Percentiles rank a stretch among this genome's conserved stretches.
phyloP scores from a whole-genome alignment of 1,140 invertebrate species.

The Oppia nitens region DNA sequence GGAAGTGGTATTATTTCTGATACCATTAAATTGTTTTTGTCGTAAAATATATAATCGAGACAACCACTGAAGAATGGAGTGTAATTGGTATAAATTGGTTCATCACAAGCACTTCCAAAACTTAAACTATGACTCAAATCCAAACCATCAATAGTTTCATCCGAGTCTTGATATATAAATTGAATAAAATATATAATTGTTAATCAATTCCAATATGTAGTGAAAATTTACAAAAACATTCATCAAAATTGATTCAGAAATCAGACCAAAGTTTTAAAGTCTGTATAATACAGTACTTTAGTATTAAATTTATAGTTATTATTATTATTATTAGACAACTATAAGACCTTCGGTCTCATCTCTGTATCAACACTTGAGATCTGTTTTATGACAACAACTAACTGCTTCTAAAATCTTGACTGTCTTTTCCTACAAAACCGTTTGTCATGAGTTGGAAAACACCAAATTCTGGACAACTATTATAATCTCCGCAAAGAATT shows the following conservation, averaged over 20 bases:
- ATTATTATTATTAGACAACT: too few species aligned
- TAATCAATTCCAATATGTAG: background rate
- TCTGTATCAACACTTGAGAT: too few species aligned
- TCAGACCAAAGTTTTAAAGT: too few species aligned
- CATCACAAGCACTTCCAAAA: conserved; percentile 31
- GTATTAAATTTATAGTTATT: too few species aligned
- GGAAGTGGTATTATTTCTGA: conserved; percentile 51
- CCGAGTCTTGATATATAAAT: conserved; percentile 33
- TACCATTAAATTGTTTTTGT: conserved; percentile 15
- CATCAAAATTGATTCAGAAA: too few species aligned
- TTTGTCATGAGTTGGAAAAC: conserved; percentile 54
- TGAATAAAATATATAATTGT: conserved; percentile 3
- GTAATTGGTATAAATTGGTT: conserved; percentile 59
- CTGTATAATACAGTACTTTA: too few species aligned
- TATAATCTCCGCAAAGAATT: conserved; percentile 68
- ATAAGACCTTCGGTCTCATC: too few species aligned
- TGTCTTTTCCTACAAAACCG: conserved; percentile 39
- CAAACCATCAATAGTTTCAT: conserved; percentile 45
- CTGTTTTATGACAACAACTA: conserved; percentile 36
- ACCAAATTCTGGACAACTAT: conserved; percentile 60
- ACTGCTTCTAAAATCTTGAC: conserved; percentile 58
- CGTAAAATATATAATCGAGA: conserved; percentile 67
- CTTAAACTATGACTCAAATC: conserved; percentile 48
- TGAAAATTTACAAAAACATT: too few species aligned
- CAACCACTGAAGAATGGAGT: conserved; percentile 63